Conservation (phyloP, 92 coral and sea anemone genomes). For the Phenganax stokvisi region DNA sequence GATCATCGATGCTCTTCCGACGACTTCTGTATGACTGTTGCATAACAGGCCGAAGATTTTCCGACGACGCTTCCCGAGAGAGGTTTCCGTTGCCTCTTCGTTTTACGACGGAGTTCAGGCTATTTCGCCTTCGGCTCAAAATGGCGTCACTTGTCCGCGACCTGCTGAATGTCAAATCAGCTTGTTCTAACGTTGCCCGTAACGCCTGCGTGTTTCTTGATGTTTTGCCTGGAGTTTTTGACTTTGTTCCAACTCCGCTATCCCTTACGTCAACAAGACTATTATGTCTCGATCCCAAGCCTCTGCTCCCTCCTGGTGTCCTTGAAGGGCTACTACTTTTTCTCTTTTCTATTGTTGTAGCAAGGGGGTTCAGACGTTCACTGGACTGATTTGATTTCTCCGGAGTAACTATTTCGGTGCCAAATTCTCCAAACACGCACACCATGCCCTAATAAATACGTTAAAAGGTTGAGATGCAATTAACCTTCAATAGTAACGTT, state of each 20-base stretch:
- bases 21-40: slow-evolving; percentile 1
- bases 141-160: slow-evolving; percentile 27
- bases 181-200: slow-evolving; percentile 12
- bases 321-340: slow-evolving; percentile 5
- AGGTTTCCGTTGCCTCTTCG: slow-evolving; percentile 31
- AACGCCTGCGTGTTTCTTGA: slow-evolving; percentile 11
- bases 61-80: slow-evolving; percentile 39
- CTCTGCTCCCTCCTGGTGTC: slow-evolving; percentile 1
- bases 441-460: slow-evolving; percentile 33
- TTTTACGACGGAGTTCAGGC: slow-evolving; percentile 9
- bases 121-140: slow-evolving; percentile 4
- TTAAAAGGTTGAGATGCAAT: neutral
- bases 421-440: slow-evolving; percentile 31
- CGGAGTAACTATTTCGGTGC: neutral
- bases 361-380: slow-evolving; percentile 4
- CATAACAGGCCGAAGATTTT: neutral
- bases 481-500: neutral
- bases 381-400: slow-evolving; percentile 1
- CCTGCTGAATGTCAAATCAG: slow-evolving; percentile 26
- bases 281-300: slow-evolving; percentile 1
- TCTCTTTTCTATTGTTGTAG: neutral
- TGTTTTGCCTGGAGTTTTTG: slow-evolving; percentile 1
- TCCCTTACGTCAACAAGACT: slow-evolving; percentile 17
- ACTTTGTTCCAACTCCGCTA: neutral
- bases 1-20: slow-evolving; percentile 17